Conservation (phyloP, 2,888 invertebrate genomes). For the Tenthredo notha region DNA sequence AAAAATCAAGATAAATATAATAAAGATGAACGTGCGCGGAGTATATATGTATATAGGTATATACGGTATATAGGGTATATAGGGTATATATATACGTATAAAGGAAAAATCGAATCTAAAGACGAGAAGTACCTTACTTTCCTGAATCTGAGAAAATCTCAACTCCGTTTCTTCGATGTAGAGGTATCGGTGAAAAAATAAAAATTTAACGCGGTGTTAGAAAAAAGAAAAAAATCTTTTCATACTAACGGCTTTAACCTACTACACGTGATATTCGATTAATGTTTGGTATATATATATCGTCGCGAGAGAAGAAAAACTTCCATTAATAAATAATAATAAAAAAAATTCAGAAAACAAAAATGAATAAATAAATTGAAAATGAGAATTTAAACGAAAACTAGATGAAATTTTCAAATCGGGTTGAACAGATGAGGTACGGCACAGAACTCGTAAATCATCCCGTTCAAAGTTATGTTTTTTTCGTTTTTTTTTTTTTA, state of each 20-base stretch:
- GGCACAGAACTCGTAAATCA: background rate
- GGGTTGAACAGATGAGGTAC: background rate
- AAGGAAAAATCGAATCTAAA: background rate
- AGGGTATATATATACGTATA: no score
- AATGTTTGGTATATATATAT: no score
- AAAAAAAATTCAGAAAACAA: no score
- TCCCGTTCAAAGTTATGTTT: background rate
- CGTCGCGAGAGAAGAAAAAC: background rate
- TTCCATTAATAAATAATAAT: background rate
- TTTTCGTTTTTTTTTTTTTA: background rate
- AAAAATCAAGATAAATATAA: background rate
- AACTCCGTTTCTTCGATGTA: no score
- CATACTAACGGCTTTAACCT: no score
- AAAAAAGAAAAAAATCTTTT: no score
- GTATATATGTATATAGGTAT: background rate
- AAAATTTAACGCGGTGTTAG: no score
- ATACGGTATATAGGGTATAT: no score
- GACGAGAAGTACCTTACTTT: background rate
- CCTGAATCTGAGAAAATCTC: no score
- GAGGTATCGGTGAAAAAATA: no score
- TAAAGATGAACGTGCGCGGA: background rate
- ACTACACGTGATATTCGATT: no score
- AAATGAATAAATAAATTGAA: background rate
- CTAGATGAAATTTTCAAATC: background rate
- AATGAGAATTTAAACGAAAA: background rate